These are phyloP conservation scores for Tinea trinotella DNA, from an alignment of 2,888 invertebrate genomes.

Conservation along the genomic window DNA sequence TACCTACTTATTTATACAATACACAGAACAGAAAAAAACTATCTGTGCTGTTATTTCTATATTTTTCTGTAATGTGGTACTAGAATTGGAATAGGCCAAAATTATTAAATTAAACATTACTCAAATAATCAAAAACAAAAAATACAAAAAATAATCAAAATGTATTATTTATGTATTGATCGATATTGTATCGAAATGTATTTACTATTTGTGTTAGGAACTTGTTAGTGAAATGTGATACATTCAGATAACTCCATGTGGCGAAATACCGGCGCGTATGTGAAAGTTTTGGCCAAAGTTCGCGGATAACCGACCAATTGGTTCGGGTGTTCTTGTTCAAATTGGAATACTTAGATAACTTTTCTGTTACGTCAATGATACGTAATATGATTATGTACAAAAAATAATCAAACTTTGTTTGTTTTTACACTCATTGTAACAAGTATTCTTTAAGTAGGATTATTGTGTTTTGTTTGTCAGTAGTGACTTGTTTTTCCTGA, in stretches of 20 bases:
- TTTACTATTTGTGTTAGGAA: not conserved
- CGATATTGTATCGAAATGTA: not conserved
- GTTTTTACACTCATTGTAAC: not conserved
- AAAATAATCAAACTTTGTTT: not conserved
- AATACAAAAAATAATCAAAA: no score
- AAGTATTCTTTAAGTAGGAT: not conserved
- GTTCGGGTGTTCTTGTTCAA: not conserved
- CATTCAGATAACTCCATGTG: not conserved
- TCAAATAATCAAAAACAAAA: no score
- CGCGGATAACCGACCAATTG: not conserved
- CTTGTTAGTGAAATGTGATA: slow-evolving; percentile 4
- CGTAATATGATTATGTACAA: slow-evolving; percentile 1
- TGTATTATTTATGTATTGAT: no score
- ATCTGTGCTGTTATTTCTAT: no score
- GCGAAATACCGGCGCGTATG: slow-evolving; percentile 1
- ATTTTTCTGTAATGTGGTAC: no score
- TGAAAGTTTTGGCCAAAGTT: not conserved
- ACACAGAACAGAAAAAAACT: no score
- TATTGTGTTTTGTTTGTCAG: not conserved
- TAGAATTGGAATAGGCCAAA: no score
- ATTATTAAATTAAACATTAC: no score
- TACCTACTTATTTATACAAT: no score
- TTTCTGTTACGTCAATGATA: slow-evolving; percentile 9
- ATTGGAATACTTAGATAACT: not conserved
- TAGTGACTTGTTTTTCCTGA: no score